phyloP scores from a whole-genome alignment of 2,113 vertebrate species.

The Ceyx cyanopectus region DNA sequence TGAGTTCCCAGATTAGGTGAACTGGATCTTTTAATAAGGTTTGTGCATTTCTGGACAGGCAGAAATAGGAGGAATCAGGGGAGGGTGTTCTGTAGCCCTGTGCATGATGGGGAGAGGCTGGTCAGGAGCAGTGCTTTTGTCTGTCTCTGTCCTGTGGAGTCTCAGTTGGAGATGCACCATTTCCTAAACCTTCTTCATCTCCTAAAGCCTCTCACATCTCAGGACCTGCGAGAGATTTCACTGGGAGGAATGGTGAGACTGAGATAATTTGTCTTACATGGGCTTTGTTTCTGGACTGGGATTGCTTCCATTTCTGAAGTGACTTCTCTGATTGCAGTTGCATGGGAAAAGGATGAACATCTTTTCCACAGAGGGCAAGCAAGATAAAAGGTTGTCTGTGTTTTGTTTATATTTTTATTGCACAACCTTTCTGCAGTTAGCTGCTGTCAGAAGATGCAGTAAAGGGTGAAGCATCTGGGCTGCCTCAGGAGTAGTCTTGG shows the following conservation, averaged over 20 bases:
- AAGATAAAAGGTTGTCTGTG: not conserved
- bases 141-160: not conserved
- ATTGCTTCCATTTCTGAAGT: not conserved
- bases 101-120: not conserved
- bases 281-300: not conserved
- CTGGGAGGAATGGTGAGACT: not conserved
- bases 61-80: not conserved
- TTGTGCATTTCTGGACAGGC: not conserved
- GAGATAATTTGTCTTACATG: not conserved
- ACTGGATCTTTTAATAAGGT: not conserved
- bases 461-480: not conserved
- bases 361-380: not conserved
- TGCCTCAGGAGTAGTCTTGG: not conserved
- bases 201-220: not conserved
- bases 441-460: not conserved
- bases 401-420: not conserved
- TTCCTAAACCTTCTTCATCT: not conserved
- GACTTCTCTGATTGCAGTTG: not conserved
- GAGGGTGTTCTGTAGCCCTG: not conserved
- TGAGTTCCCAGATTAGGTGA: not conserved
- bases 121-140: not conserved
- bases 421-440: not conserved
- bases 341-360: not conserved
- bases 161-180: not conserved
- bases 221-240: accelerated